phyloP scores from a whole-genome alignment of 2,888 invertebrate genomes.

The Apamea anceps region DNA sequence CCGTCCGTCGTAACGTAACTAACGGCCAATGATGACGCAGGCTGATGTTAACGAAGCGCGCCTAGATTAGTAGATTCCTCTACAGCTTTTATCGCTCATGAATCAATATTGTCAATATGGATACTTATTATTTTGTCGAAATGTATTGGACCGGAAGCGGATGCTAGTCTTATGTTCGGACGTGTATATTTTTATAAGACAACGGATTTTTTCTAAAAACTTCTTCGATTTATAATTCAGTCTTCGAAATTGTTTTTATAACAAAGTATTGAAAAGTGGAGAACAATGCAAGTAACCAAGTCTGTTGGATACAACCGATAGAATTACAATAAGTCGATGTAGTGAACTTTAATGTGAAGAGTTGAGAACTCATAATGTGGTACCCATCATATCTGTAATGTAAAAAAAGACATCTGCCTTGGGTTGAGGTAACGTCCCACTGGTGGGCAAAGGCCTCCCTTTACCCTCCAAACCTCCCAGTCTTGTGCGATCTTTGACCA shows the following conservation, averaged over 20 bases:
- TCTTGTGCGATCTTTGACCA: no score
- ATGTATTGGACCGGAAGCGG: neutral
- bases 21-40: neutral
- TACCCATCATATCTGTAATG: neutral
- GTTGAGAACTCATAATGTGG: neutral
- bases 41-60: neutral
- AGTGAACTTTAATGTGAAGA: neutral
- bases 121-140: neutral
- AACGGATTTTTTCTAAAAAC: neutral
- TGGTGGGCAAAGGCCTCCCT: no score
- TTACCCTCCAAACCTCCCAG: no score
- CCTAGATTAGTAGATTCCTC: neutral
- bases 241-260: neutral
- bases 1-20: no score
- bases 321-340: neutral
- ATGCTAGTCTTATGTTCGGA: neutral
- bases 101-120: neutral
- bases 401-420: neutral
- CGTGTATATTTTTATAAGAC: neutral
- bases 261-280: neutral
- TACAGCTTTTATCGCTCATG: neutral
- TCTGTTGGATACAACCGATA: neutral
- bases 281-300: slow-evolving; percentile 19
- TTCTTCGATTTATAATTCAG: neutral
- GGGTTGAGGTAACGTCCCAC: neutral